Evolutionary conservation across 2,888 invertebrate genomes (phyloP).

Genomic region (Ecdyonurus torrentis): DNA sequence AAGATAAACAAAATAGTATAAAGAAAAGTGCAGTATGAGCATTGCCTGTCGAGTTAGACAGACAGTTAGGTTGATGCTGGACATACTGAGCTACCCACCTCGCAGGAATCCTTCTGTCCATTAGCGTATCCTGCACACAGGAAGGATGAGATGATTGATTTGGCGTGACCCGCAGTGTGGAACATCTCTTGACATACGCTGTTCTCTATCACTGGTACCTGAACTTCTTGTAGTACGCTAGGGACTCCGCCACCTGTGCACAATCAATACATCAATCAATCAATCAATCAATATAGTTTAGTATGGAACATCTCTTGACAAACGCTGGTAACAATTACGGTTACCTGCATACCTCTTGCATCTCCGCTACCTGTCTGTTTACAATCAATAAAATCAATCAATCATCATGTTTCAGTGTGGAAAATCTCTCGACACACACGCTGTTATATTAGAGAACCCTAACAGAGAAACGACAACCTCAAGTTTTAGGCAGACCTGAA

Average conservation of each 20-base stretch:
- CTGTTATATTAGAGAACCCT: too few species aligned
- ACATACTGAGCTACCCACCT: slow-evolving; percentile 42
- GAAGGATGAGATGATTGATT: slow-evolving; percentile 72
- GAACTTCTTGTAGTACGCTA: slow-evolving; percentile 72
- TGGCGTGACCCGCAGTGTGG: slow-evolving; percentile 73
- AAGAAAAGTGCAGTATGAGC: too few species aligned
- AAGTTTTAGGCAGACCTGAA: too few species aligned
- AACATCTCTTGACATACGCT: slow-evolving; percentile 89
- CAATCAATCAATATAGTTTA: neutral
- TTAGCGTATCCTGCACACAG: slow-evolving; percentile 85
- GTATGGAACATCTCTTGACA: neutral
- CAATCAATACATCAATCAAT: neutral
- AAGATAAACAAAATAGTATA: too few species aligned
- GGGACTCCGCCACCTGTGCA: slow-evolving; percentile 62
- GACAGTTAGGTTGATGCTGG: too few species aligned
- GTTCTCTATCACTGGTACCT: slow-evolving; percentile 83
- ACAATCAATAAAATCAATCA: too few species aligned
- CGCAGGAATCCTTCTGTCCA: slow-evolving; percentile 83
- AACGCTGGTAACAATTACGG: neutral
- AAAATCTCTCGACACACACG: too few species aligned
- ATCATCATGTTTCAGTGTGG: too few species aligned
- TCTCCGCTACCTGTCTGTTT: too few species aligned
- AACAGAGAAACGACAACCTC: too few species aligned
- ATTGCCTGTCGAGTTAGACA: too few species aligned
- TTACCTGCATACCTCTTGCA: slow-evolving; percentile 53